Conservation (phyloP, 2,797 vertebrate genomes). For the Cuculus canorus region DNA sequence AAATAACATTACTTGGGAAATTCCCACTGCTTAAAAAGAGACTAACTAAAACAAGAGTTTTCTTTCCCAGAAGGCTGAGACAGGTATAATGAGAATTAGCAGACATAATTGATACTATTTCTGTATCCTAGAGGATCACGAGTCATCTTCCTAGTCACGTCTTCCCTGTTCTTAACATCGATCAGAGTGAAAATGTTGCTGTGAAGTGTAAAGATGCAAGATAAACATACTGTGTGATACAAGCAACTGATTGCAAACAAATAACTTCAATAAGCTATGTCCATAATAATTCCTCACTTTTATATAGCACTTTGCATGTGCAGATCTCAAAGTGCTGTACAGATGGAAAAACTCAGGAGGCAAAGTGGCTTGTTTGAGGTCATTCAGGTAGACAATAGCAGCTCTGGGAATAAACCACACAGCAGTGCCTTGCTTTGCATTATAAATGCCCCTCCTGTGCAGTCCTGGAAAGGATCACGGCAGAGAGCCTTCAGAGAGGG, state of each 20-base stretch:
- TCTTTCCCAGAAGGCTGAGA: constrained; percentile 53
- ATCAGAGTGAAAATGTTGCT: constrained; percentile 17
- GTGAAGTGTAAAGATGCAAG: not conserved
- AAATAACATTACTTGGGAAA: constrained; percentile 55
- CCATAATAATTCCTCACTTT: not conserved
- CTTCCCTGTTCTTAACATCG: constrained; percentile 27
- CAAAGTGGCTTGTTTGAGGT: constrained; percentile 6
- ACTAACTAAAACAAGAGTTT: constrained; percentile 43
- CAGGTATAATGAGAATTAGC: constrained; percentile 69
- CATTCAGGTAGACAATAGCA: constrained; percentile 32
- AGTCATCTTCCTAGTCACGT: constrained; percentile 63
- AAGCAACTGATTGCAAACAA: not conserved
- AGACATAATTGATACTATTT: constrained; percentile 63
- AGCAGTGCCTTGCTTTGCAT: not conserved
- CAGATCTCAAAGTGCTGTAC: not conserved
- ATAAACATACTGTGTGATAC: not conserved
- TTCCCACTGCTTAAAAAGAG: constrained; percentile 63
- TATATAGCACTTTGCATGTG: not conserved
- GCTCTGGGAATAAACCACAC: constrained; percentile 19
- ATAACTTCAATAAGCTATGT: not conserved
- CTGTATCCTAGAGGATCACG: constrained; percentile 50
- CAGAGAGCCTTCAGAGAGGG: not conserved
- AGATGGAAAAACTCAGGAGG: constrained; percentile 33
- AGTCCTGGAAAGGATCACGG: constrained; percentile 29
- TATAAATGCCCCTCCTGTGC: constrained; percentile 43